Base-by-base conservation (phyloP, 2,888 invertebrate genomes). In the Lingula anatina region DNA sequence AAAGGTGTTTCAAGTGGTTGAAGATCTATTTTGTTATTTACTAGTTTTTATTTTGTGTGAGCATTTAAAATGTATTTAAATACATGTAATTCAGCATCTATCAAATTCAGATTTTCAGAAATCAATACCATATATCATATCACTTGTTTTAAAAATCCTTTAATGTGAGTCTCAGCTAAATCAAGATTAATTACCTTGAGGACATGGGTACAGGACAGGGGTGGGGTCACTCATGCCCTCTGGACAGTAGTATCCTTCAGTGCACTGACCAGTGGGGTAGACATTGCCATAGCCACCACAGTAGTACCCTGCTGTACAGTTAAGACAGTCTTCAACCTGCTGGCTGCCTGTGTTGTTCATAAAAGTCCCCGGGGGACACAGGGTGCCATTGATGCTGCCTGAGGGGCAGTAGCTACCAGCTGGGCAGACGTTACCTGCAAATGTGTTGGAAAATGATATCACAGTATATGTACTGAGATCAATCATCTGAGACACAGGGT, bases 301-400 rank as follows among this genome's bases (percentile, higher is more conserved):
- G 56, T 70, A 74, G 12, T 46, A 54, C 3, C 72, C 71, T 41
- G 58, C 62, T 2, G 62, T 62, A 50, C 73, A 73, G 25, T 53
- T 46, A 15, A 60, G 45, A 53, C 73, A 74, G 49, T 73, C 71
- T 0, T 52, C 24, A 23, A 59, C 60, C 15, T 49, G 27, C 26
- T 54, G 49, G 12, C 61, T 63, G 4, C 69, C 66, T 1, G 69
- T 71, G n/a, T 64, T 61, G 48, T 65, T 63, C 37, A 68, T 57
- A 56, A 61, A 72, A 1, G 73, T 71, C 2, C 70, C 69, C 5
- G 69, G 71, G 15, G 70, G 71, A 52, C 73, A 73, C 38, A 56
- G 54, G 2, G 61, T 60, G 2, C 71, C 71, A 36, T 52, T 59
- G 2, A 61, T 18, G 38, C 68, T 70, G 7, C 67, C 68, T 12